A percentile compares a stretch with the other conserved stretches of the same genome.
Evolutionary conservation across 2,797 vertebrate genomes (phyloP).

Genomic region (Remorina albescens): DNA sequence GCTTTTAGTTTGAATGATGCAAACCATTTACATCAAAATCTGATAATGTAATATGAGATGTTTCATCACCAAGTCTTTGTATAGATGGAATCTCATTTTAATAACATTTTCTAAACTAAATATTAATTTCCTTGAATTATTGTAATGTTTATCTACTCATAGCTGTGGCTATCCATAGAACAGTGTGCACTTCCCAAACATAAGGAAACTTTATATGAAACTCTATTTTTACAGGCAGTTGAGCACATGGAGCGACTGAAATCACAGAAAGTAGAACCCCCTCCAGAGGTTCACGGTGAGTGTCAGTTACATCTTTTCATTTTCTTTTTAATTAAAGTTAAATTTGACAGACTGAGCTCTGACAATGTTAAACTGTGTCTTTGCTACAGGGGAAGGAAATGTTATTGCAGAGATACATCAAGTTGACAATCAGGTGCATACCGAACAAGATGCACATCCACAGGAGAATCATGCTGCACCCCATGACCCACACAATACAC

Average conservation of each 20-base stretch:
- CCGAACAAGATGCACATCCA: slow-evolving; percentile 55
- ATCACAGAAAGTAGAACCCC: slow-evolving; percentile 86
- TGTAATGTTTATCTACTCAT: not conserved
- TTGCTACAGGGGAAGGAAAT: slow-evolving; percentile 76
- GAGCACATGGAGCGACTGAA: slow-evolving; percentile 96
- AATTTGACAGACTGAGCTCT: slow-evolving; percentile 4
- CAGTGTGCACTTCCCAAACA: not conserved
- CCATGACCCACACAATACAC: slow-evolving; percentile 47
- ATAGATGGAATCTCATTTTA: not conserved
- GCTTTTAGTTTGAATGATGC: slow-evolving; percentile 2
- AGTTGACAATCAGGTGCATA: slow-evolving; percentile 51
- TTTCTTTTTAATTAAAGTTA: slow-evolving; percentile 4
- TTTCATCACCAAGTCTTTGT: not conserved
- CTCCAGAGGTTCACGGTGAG: slow-evolving; percentile 86
- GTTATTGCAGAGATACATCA: slow-evolving; percentile 61
- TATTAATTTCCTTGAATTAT: not conserved
- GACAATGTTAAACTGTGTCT: not conserved
- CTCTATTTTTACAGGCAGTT: slow-evolving; percentile 84
- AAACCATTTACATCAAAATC: not conserved
- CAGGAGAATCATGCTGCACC: slow-evolving; percentile 60
- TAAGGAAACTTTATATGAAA: not conserved
- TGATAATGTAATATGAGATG: not conserved
- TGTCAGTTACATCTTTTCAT: slow-evolving; percentile 4
- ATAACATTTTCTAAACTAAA: not conserved
- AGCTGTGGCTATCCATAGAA: not conserved